Percentiles rank a stretch among this genome's conserved stretches.
Conservation (phyloP, 2,797 vertebrate genomes). For the Alectoris magna region DNA sequence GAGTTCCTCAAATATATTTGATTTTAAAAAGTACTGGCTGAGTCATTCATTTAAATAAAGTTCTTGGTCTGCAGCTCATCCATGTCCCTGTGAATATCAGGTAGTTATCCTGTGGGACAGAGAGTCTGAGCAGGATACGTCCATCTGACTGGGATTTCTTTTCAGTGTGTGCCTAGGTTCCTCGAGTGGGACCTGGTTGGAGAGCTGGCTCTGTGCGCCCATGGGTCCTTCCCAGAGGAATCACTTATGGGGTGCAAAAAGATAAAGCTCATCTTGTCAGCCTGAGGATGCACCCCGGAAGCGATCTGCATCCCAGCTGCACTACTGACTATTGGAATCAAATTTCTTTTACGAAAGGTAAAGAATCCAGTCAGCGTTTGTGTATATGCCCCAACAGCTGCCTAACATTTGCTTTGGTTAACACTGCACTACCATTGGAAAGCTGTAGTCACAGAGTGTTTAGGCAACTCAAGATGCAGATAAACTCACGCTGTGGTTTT, state of each 20-base stretch:
- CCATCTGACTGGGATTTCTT: background rate
- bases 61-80: background rate
- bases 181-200: background rate
- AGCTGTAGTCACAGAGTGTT: background rate
- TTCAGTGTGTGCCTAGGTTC: background rate
- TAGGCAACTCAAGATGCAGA: background rate
- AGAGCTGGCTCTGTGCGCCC: fast-evolving
- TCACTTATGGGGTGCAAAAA: background rate
- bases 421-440: background rate
- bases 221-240: background rate
- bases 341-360: background rate
- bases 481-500: background rate
- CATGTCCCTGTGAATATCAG: background rate
- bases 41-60: background rate
- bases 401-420: background rate
- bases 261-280: background rate
- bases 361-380: background rate
- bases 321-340: background rate
- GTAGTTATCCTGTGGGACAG: background rate
- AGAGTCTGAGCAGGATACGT: background rate
- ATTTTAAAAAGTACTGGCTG: background rate
- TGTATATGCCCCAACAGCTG: background rate
- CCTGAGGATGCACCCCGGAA: background rate
- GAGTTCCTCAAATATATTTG: background rate
- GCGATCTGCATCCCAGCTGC: background rate